Conservation (phyloP, 2,797 vertebrate genomes). For the Rhinatrema bivittatum region DNA sequence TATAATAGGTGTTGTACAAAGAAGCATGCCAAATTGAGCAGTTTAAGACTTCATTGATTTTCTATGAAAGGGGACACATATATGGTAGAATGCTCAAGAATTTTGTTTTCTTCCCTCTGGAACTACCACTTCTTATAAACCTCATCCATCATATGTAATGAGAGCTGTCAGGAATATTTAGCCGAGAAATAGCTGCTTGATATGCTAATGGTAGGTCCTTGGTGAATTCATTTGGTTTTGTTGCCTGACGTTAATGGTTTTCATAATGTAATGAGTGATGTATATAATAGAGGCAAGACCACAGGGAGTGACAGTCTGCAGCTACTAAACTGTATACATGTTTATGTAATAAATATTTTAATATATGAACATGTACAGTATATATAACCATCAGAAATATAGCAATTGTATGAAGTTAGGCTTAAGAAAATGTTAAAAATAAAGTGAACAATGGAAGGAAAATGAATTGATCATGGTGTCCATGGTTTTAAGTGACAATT, state of each 20-base stretch:
- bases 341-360: slow-evolving; percentile 1
- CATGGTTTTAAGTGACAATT: too few species aligned
- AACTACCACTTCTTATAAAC: slow-evolving; percentile 77
- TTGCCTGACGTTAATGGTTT: slow-evolving; percentile 86
- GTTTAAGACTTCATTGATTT: too few species aligned
- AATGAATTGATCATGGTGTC: too few species aligned
- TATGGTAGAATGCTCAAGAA: too few species aligned
- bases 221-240: slow-evolving; percentile 81
- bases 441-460: too few species aligned
- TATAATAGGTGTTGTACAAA: too few species aligned
- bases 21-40: too few species aligned
- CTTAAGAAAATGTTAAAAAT: too few species aligned
- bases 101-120: slow-evolving; percentile 60
- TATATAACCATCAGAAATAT: too few species aligned
- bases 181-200: slow-evolving; percentile 77
- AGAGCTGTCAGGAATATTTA: slow-evolving; percentile 84
- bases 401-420: too few species aligned
- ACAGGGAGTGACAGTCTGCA: slow-evolving; percentile 64
- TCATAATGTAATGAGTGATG: slow-evolving; percentile 91
- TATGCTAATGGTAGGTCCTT: slow-evolving; percentile 77
- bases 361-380: background rate
- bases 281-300: slow-evolving; percentile 69
- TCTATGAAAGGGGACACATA: too few species aligned
- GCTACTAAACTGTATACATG: slow-evolving; percentile 24
- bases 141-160: slow-evolving; percentile 81